phyloP scores from a whole-genome alignment of 1,140 invertebrate genomes.

The Ceratina calcarata region DNA sequence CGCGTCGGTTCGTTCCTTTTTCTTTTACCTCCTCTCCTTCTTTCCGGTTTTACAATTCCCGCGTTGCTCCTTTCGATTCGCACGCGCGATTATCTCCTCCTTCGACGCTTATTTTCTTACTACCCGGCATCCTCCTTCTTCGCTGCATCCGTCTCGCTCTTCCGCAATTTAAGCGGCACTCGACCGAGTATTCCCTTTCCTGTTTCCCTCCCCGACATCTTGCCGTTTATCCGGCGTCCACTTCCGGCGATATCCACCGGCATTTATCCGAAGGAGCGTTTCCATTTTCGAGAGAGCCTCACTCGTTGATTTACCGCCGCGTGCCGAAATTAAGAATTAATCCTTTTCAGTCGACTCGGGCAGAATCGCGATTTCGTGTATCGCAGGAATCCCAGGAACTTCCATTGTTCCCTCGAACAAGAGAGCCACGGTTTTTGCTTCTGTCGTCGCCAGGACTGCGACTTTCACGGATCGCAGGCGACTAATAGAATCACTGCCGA shows the following conservation, averaged over 20 bases:
- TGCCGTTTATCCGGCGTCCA: neutral
- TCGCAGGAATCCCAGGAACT: too few species aligned
- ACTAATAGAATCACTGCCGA: neutral
- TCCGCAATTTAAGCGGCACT: neutral
- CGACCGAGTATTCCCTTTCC: neutral
- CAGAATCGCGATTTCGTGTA: neutral
- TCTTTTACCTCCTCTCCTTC: constrained; percentile 17
- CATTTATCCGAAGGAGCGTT: constrained; percentile 5
- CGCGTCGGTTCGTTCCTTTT: constrained; percentile 49
- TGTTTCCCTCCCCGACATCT: neutral
- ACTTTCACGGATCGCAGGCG: neutral
- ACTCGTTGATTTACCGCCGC: neutral
- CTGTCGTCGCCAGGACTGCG: too few species aligned
- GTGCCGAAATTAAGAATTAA: constrained; percentile 15
- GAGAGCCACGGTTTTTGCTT: neutral
- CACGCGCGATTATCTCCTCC: constrained; percentile 32
- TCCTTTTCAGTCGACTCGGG: constrained; percentile 13
- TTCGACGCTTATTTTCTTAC: neutral
- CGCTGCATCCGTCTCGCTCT: neutral
- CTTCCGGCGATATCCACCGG: neutral
- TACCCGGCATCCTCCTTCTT: neutral
- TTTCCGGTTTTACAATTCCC: constrained; percentile 16
- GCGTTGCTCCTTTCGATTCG: constrained; percentile 22
- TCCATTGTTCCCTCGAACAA: neutral
- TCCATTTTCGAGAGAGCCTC: constrained; percentile 15